Conservation (phyloP, 2,113 vertebrate genomes). For the Puma concolor region DNA sequence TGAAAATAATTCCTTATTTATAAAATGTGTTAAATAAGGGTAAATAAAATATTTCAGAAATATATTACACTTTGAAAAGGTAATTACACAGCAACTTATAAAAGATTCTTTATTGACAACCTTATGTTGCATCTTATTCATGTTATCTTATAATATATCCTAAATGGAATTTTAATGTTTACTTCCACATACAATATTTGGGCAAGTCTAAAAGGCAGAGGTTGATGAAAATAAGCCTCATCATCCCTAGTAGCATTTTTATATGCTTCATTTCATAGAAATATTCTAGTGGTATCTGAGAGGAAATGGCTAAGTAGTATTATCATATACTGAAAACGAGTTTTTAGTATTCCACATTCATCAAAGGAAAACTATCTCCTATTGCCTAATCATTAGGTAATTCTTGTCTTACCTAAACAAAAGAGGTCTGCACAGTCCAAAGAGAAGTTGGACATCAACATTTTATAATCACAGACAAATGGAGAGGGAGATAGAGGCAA, state of each 20-base stretch:
- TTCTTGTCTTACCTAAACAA: background rate
- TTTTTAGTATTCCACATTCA: conserved; percentile 19
- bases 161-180: conserved; percentile 4
- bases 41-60: conserved; percentile 36
- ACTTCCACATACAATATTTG: background rate
- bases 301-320: background rate
- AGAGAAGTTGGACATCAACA: background rate
- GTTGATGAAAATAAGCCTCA: background rate
- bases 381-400: conserved; percentile 10
- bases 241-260: background rate
- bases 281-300: background rate
- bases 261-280: conserved; percentile 21
- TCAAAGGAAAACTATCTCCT: background rate
- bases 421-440: background rate
- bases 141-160: background rate
- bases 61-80: background rate
- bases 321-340: conserved; percentile 12
- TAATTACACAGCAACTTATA: conserved; percentile 36
- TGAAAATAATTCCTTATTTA: conserved; percentile 35
- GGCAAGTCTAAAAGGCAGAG: conserved; percentile 44
- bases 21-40: background rate
- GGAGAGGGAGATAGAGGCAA: background rate
- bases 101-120: background rate
- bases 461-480: background rate
- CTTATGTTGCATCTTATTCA: background rate